Evolutionary conservation across 1,140 invertebrate genomes (phyloP), one percentile per base, ranked within the genome.

Genomic region (Saccostrea cuccullata): DNA sequence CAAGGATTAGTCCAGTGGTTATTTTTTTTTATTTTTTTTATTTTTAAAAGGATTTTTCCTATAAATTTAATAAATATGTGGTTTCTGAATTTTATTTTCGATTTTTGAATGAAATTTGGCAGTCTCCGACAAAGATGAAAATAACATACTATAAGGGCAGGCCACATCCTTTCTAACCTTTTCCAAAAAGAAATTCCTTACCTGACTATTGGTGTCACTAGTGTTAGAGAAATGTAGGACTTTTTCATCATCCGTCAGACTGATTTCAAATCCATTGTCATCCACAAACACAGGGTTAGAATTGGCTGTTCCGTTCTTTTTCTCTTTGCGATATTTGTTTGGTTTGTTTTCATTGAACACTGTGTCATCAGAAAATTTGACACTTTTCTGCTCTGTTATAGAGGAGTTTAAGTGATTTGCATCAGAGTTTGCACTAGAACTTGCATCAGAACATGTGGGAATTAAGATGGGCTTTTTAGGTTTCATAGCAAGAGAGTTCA

Each of bases 341-440:
- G 86, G 84, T 90, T 90, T 91, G 17, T 88, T 85, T 13, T 92
- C 91, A 86, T 91, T 92, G 77, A 91, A 91, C 40, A 92, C 91
- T 67, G 91, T 92, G 55, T 92, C 91, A 23, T 92, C 83, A 23
- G 91, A 90, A 89, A 92, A 92, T 67, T 91, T 92, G 12, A 92
- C 91, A 86, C 82, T 85, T 83, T 92, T 92, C 13, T 89, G 82
- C 88, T 90, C 91, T 26, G 89, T 83, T 8, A 84, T 85, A 30
- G 82, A 60, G 56, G 58, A 55, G 82, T 56, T 67, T 20, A 67
- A 30, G 11, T 15, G 17, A 70, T 82, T 73, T 20, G 55, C 67
- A 85, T 77, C 84, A 58, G 73, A 67, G 13, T 47, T 20, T 26
- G 87, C 70, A 23, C 58, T 55, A 23, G 83, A 56, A 58, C 17